These are phyloP conservation scores for Cryptosula pallasiana DNA, from an alignment of 2,888 invertebrate genomes.

Conservation along the genomic window DNA sequence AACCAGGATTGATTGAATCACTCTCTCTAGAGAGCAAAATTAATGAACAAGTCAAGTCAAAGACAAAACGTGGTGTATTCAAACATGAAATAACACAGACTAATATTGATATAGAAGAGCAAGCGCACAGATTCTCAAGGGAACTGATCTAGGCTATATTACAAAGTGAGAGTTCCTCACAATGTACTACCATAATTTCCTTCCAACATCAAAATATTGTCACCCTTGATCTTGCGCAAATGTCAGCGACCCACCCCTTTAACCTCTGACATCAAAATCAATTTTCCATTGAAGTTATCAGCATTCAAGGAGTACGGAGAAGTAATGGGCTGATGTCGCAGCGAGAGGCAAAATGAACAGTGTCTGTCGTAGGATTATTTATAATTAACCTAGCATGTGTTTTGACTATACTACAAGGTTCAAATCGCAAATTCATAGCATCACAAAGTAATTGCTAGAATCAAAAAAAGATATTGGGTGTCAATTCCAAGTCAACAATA, in stretches of 20 bases:
- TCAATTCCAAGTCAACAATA: neutral
- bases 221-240: too few relatives aligned
- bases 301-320: too few relatives aligned
- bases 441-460: neutral
- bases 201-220: neutral
- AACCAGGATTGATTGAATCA: slow-evolving; percentile 20
- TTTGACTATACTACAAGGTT: neutral
- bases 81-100: neutral
- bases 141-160: neutral
- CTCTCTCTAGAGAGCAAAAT: neutral
- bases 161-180: neutral
- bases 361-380: neutral
- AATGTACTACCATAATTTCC: neutral
- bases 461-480: neutral
- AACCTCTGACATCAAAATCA: too few relatives aligned
- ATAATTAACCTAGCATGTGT: neutral
- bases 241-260: too few relatives aligned
- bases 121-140: neutral
- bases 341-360: neutral
- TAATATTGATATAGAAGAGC: neutral
- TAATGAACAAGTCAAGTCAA: neutral
- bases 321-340: too few relatives aligned
- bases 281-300: too few relatives aligned
- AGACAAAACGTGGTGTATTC: neutral
- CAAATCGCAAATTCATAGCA: neutral